Evolutionary conservation across 2,888 invertebrate species (phyloP), one percentile per base, ranked within the genome.

Genomic region (Amphiduros pacificus): DNA sequence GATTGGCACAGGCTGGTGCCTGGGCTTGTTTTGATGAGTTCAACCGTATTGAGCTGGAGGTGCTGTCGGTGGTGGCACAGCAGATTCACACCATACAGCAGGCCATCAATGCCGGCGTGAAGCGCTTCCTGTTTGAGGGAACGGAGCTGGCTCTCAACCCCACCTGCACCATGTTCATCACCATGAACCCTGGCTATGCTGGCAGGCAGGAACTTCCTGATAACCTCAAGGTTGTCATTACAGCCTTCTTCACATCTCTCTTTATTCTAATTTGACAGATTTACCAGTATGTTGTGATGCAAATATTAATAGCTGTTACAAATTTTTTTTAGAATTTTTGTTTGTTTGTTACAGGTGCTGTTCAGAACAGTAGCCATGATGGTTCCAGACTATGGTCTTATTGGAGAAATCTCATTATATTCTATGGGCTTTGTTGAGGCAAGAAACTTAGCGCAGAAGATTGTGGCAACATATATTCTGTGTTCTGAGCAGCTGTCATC

Each of bases 1-100:
- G 95, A 55, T 83, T 95, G 66, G 82, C 82, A 14, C 81, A 82
- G 71, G 90, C 93, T 14, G 95, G 95, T 22, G 92, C 94, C 0
- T 94, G 94, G 94, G 91, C 93, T 9, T 94, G 94, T 81, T 94
- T 94, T 85, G 94, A 94, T 81, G 94, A 95, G 84, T 94, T 96
- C 86, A 94, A 95, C 84, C 88, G 94, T 68, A 94, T 94, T 71
- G 93, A 94, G 78, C 84, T 94, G 76, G 94, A 94, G 80, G 94
- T 94, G 61, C 83, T 96, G 61, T 94, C 94, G 2, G 94, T 95
- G 63, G 92, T 95, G 31, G 94, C 94, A 26, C 95, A 95, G 84
- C 95, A 95, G 85, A 93, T 96, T 82, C 87, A 91, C 61, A 91
- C 91, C 79, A 93, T 96, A 79, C 93, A 94, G 85, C 88, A 90